Base-by-base conservation (phyloP, 1,140 invertebrate genomes). In the Belonocnema kinseyi region DNA sequence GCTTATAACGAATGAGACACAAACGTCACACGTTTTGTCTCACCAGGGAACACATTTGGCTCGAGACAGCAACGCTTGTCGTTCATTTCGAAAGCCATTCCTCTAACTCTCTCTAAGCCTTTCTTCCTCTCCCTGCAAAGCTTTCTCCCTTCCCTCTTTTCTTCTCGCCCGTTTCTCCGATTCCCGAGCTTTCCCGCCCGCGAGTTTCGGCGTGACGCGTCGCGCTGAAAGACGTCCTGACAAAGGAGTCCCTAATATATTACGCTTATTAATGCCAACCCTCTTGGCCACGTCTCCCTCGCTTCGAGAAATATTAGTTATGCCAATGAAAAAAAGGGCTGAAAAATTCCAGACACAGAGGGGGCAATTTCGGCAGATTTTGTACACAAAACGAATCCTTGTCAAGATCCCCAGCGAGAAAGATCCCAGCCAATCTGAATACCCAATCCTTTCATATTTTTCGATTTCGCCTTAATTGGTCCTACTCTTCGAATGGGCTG, bases 161-260 rank as follows among this genome's bases (percentile, higher is more conserved):
- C 40, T 46, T 46, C 40, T 46, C 19, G n/a, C 50, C 19, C 46
- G 16, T 50, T 50, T 26, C 12, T 40, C 40, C 19, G 19, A 16
- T 70, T 70, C 61, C 61, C n/a, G 13, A 40, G 61, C 61, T 70
- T 70, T 70, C 19, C 61, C 14, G 40, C 11, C 61, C 14, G 40
- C 61, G 40, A 13, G 74, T 76, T 76, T 75, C 73, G 73, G 74
- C 70, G 71, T 78, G 79, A 80, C 77, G 71, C 61, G 56, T 52
- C 72, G 77, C 19, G 77, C 19, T 82, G 75, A 82, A 82, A 82
- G 78, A 79, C 80, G 70, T 52, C 53, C 77, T 82, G 75, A 82
- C 80, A 82, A 77, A 82, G 78, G 78, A 79, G 75, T 73, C 72
- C 71, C 75, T 79, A 82, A 82, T 79, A 82, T 82, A 82, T 82